Evolutionary conservation across 2,888 invertebrate species (phyloP).

Genomic region (Nemotelus pantherinus): DNA sequence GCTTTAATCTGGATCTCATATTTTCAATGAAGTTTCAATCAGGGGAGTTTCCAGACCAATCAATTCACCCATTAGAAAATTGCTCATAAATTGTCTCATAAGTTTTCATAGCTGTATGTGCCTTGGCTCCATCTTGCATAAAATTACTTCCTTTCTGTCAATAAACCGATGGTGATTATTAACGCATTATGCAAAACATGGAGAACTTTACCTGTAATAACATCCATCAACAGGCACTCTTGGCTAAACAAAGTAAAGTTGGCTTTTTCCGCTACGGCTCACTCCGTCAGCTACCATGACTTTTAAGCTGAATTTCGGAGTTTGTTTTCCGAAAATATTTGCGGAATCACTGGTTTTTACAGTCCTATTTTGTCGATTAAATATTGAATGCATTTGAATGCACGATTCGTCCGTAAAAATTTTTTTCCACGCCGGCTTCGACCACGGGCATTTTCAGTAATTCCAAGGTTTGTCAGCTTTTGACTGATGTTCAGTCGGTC

Average conservation of each 20-base stretch:
- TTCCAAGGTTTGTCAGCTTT: conserved; percentile 5
- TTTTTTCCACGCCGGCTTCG: not conserved
- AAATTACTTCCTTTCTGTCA: conserved; percentile 19
- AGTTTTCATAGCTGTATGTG: conserved; percentile 7
- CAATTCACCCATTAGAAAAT: conserved; percentile 13
- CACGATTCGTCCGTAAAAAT: conserved; percentile 8
- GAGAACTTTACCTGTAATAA: conserved; percentile 10
- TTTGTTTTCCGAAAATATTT: not conserved
- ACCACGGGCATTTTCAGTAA: conserved; percentile 11
- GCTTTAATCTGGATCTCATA: conserved; percentile 6
- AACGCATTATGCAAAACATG: conserved; percentile 7
- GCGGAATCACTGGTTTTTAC: not conserved
- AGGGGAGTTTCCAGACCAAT: not conserved
- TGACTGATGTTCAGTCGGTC: not conserved
- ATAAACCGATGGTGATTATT: too few relatives aligned
- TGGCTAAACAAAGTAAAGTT: conserved; percentile 5
- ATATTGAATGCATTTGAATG: not conserved
- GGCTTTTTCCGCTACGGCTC: conserved; percentile 8
- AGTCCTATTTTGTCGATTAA: conserved; percentile 2
- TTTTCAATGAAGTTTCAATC: conserved; percentile 4
- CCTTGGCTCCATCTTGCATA: conserved; percentile 21
- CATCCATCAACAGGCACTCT: not conserved
- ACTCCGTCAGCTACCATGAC: conserved; percentile 7
- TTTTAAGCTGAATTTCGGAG: conserved; percentile 8
- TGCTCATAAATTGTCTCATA: conserved; percentile 9